Percentiles rank a stretch among this genome's conserved stretches.
Evolutionary conservation across 2,797 vertebrate genomes (phyloP).

Genomic region (Lepidocolaptes lacrymiger): DNA sequence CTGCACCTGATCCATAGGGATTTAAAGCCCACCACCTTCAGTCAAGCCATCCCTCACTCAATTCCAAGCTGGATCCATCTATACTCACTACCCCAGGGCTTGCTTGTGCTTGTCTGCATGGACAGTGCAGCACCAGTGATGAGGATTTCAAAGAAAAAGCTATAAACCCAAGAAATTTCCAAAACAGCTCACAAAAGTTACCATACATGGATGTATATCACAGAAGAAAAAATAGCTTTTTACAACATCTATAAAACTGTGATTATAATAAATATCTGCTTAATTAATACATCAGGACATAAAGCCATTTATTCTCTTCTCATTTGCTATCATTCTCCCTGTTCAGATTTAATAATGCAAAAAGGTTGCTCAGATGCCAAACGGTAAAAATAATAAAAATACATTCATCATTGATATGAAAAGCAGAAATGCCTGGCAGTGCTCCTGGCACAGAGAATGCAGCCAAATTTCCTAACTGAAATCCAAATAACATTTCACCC

Average conservation of each 20-base stretch:
- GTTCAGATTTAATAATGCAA: conserved; percentile 81
- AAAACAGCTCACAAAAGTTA: conserved; percentile 46
- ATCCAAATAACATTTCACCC: conserved; percentile 10
- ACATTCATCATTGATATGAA: conserved; percentile 69
- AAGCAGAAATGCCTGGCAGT: conserved; percentile 62
- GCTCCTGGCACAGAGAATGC: conserved; percentile 25
- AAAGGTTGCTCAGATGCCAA: conserved; percentile 79
- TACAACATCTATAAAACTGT: conserved; percentile 77
- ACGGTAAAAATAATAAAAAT: conserved; percentile 79
- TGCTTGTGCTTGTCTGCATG: neutral
- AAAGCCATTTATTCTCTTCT: conserved; percentile 79
- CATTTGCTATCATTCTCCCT: conserved; percentile 75
- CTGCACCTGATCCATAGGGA: neutral
- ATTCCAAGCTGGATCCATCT: neutral
- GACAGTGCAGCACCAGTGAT: neutral
- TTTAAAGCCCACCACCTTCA: neutral
- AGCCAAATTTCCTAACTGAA: conserved; percentile 54
- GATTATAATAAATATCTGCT: conserved; percentile 81
- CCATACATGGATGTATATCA: conserved; percentile 32
- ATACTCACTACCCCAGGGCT: neutral
- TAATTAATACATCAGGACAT: conserved; percentile 82
- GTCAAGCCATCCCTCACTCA: neutral
- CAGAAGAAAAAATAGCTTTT: conserved; percentile 68
- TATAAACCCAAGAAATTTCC: conserved; percentile 27
- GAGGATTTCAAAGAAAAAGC: conserved; percentile 3